A percentile compares a stretch with the other conserved stretches of the same genome.
These are phyloP conservation scores for Pygmarrhopalites habei DNA, from an alignment of 1,140 invertebrate genomes.

Conservation along the genomic window DNA sequence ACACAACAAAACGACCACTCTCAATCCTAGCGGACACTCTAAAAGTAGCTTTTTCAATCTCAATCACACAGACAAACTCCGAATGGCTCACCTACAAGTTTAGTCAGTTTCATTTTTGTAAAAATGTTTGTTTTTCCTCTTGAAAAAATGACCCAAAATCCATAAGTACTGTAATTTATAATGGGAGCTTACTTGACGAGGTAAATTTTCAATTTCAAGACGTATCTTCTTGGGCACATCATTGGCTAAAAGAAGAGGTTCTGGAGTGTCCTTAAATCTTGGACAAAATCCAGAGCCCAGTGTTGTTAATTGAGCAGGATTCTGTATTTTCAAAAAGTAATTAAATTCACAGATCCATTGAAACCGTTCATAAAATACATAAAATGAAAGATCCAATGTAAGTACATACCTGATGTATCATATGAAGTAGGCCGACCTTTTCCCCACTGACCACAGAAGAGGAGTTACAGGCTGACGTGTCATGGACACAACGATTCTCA, in stretches of 20 bases:
- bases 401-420: conserved; percentile 38
- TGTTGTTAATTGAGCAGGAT: conserved; percentile 60
- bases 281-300: conserved; percentile 73
- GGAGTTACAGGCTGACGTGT: conserved; percentile 66
- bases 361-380: background rate
- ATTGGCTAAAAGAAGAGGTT: conserved; percentile 71
- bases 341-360: background rate
- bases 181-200: conserved; percentile 59
- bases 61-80: conserved; percentile 83
- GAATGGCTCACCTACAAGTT: conserved; percentile 57
- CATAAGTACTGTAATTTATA: too few species aligned
- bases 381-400: background rate
- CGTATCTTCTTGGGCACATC: conserved; percentile 81
- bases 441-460: conserved; percentile 74
- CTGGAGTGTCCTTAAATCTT: conserved; percentile 58
- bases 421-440: conserved; percentile 52
- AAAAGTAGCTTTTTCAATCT: conserved; percentile 83
- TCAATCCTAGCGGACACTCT: conserved; percentile 77
- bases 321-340: conserved; percentile 47
- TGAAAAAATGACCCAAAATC: too few species aligned
- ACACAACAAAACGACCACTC: conserved; percentile 71
- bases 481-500: conserved; percentile 87
- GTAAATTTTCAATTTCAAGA: conserved; percentile 81
- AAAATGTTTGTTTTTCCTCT: too few species aligned
- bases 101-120: too few species aligned